A percentile compares a stretch with the other conserved stretches of the same genome.
Conservation (phyloP, 1,140 invertebrate species). For the Mycetomoellerius zeteki region DNA sequence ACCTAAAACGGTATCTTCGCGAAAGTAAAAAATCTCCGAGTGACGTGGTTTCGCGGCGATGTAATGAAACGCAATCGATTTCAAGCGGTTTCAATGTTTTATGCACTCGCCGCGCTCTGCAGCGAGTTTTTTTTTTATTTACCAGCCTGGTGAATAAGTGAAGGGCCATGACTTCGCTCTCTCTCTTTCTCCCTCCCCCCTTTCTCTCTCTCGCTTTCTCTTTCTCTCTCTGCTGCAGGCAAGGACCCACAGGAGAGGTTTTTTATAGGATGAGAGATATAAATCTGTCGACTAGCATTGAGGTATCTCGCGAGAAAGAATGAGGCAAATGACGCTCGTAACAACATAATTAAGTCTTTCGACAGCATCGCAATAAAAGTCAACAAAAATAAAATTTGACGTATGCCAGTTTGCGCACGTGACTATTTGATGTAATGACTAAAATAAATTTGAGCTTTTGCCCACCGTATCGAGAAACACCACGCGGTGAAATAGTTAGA, state of each 20-base stretch:
- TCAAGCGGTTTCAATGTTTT: slow-evolving; percentile 57
- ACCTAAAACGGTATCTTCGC: slow-evolving; percentile 59
- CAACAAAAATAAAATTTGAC: slow-evolving; percentile 27
- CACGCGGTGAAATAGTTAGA: background rate
- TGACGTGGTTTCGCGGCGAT: slow-evolving; percentile 55
- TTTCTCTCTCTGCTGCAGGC: slow-evolving; percentile 78
- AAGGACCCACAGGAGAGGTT: background rate
- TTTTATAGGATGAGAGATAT: slow-evolving; percentile 29
- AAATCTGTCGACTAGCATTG: slow-evolving; percentile 43
- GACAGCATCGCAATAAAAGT: background rate
- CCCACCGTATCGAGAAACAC: background rate
- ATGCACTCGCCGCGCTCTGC: slow-evolving; percentile 51
- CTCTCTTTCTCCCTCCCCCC: slow-evolving; percentile 74
- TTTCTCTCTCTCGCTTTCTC: slow-evolving; percentile 70
- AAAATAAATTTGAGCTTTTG: slow-evolving; percentile 1
- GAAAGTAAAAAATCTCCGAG: slow-evolving; percentile 63
- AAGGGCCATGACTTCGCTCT: slow-evolving; percentile 85
- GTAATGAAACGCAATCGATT: slow-evolving; percentile 62
- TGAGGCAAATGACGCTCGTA: slow-evolving; percentile 20
- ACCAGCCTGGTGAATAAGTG: slow-evolving; percentile 85
- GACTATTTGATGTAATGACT: background rate
- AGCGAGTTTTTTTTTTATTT: slow-evolving; percentile 76
- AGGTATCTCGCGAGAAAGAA: slow-evolving; percentile 9
- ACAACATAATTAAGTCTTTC: slow-evolving; percentile 26
- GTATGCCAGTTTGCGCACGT: background rate